These are phyloP conservation scores for Rana temporaria DNA, from an alignment of 2,113 vertebrate species.

Conservation along the genomic window DNA sequence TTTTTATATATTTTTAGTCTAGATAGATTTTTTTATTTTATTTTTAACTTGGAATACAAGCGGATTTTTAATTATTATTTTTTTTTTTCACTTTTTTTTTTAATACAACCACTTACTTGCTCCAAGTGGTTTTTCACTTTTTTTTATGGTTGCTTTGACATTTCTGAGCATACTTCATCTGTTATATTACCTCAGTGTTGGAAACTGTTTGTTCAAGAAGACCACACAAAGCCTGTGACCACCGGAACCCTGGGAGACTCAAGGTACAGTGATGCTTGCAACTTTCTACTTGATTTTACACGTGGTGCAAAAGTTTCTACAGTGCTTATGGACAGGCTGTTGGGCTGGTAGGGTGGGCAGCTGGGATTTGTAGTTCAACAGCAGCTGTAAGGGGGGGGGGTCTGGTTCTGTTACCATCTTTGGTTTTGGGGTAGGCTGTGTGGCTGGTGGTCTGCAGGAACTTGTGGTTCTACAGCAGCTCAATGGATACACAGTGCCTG, in stretches of 20 bases:
- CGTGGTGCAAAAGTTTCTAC: neutral
- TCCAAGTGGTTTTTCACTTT: slow-evolving; percentile 25
- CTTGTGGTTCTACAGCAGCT: no score
- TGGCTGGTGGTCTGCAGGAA: no score
- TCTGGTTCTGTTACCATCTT: no score
- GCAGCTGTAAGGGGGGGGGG: no score
- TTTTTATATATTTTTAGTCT: slow-evolving; percentile 28
- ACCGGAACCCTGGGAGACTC: neutral
- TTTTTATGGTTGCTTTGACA: slow-evolving; percentile 4
- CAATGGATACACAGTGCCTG: no score
- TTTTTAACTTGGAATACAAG: slow-evolving; percentile 1
- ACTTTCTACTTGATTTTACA: neutral
- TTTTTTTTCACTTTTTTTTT: neutral
- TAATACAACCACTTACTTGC: slow-evolving; percentile 14
- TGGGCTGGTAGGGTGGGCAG: neutral
- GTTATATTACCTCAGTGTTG: slow-evolving; percentile 41
- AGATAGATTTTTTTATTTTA: slow-evolving; percentile 24
- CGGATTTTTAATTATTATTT: neutral
- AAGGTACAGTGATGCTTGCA: slow-evolving; percentile 14
- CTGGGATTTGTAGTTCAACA: neutral
- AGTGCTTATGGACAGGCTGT: neutral
- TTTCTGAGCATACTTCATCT: slow-evolving; percentile 16
- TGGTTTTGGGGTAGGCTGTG: no score
- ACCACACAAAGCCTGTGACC: slow-evolving; percentile 19
- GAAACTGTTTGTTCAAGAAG: slow-evolving; percentile 3